A percentile compares a stretch with the other conserved stretches of the same genome.
Conservation (phyloP, 2,888 invertebrate genomes). For the Cosmorhoe ocellata region DNA sequence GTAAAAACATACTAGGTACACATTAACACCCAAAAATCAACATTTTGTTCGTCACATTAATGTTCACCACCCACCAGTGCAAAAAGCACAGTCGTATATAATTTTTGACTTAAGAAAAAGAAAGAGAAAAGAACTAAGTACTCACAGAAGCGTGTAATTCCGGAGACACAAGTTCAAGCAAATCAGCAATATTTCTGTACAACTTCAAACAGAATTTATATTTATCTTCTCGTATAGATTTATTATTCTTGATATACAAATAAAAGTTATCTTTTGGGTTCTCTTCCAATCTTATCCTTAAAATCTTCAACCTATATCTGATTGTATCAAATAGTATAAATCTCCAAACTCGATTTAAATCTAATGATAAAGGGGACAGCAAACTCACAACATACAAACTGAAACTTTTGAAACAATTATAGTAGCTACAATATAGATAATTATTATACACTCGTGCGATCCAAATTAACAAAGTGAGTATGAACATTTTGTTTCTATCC, state of each 20-base stretch:
- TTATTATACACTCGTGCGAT: slow-evolving; percentile 50
- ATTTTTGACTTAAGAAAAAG: no score
- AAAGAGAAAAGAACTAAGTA: background rate
- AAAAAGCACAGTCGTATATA: no score
- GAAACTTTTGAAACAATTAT: slow-evolving; percentile 44
- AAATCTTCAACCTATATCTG: slow-evolving; percentile 56
- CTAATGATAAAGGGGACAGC: slow-evolving; percentile 58
- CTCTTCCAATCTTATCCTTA: slow-evolving; percentile 60
- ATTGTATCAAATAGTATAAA: slow-evolving; percentile 59
- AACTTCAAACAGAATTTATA: slow-evolving; percentile 54
- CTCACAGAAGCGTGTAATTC: slow-evolving; percentile 67
- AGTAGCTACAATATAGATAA: slow-evolving; percentile 45
- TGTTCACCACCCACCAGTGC: no score
- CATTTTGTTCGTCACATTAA: no score
- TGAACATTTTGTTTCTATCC: slow-evolving; percentile 42
- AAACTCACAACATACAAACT: slow-evolving; percentile 48
- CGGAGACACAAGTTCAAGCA: slow-evolving; percentile 57
- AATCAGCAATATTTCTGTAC: slow-evolving; percentile 61
- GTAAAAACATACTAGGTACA: no score
- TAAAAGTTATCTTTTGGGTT: slow-evolving; percentile 52
- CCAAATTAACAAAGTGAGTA: slow-evolving; percentile 48
- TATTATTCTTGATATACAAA: slow-evolving; percentile 59
- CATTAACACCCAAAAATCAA: no score
- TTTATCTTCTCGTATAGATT: slow-evolving; percentile 56
- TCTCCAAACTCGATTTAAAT: slow-evolving; percentile 67